These are phyloP conservation scores for Eustalomyia histrio DNA, from an alignment of 2,888 invertebrate species.

Conservation along the genomic window DNA sequence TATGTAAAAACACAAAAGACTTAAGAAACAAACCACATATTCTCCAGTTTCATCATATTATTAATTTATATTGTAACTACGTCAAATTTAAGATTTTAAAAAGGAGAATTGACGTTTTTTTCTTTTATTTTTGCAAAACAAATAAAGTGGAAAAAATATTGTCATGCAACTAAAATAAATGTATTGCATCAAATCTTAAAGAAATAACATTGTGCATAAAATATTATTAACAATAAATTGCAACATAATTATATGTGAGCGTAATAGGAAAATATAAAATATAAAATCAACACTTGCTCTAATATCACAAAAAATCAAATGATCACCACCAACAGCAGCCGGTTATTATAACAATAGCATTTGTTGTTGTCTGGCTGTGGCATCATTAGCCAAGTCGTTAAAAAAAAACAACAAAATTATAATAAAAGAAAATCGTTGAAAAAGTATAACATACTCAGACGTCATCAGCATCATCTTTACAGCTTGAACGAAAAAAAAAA, in stretches of 20 bases:
- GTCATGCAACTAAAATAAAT: constrained; percentile 19
- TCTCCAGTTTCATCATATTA: background rate
- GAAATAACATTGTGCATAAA: background rate
- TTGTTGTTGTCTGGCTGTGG: constrained; percentile 17
- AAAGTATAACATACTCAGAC: constrained; percentile 53
- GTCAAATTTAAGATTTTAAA: background rate
- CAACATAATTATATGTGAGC: background rate
- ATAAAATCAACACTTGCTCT: constrained; percentile 14
- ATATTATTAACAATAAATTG: constrained; percentile 5
- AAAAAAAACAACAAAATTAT: constrained; percentile 13
- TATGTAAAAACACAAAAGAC: background rate
- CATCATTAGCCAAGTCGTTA: background rate
- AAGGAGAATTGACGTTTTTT: background rate
- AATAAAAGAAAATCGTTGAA: constrained; percentile 38
- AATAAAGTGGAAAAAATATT: background rate
- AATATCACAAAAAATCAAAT: constrained; percentile 27
- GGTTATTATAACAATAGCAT: constrained; percentile 1
- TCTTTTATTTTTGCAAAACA: background rate
- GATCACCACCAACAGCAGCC: constrained; percentile 17
- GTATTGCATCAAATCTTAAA: background rate
- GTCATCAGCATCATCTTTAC: constrained; percentile 22
- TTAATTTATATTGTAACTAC: background rate
- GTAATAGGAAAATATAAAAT: constrained; percentile 12
- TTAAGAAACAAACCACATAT: constrained; percentile 14
- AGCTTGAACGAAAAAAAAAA: constrained; percentile 28